Evolutionary conservation across 2,888 invertebrate species (phyloP), one percentile per base, ranked within the genome.

Genomic region (Temnothorax ravouxi): DNA sequence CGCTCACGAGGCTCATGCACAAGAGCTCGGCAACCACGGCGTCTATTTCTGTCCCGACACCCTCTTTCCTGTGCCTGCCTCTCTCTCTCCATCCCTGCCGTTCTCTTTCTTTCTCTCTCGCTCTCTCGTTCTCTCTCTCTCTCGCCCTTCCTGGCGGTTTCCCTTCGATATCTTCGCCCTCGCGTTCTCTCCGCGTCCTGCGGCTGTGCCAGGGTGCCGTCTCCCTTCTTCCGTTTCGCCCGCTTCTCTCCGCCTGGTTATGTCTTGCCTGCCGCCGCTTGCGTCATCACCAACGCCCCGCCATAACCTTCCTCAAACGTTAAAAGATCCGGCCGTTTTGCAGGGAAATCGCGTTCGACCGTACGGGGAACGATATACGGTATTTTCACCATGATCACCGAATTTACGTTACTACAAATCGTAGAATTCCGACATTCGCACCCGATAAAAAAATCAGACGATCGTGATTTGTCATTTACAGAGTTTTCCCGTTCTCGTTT

Each of bases 1-100:
- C 75, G 52, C 87, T 89, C 89, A 89, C 89, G 89, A 89, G 88
- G 89, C 89, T 84, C 82, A 72, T 83, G 81, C 87, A 86, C 84
- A 84, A 86, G 87, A 85, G 69, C 76, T 62, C 75, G 75, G 21
- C 61, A 34, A 9, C 61, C 38, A 52, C 77, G 87, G 72, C 87
- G 89, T 91, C 92, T 92, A 92, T 92, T 92, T 92, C 88, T 89
- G 91, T 92, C 91, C 87, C 89, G 91, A 91, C 92, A 92, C 92
- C 92, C 92, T 92, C 92, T 91, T 91, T 92, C 91, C 91, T 91
- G 92, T 91, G 77, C 83, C 80, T 66, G 83, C 87, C 89, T 86
- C 86, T 87, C 89, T 86, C 88, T 83, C 84, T 62, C 9, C 13
- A 47, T 29, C 66, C 47, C 54, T 11, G 13, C 11, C 13, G 3